Evolutionary conservation across 2,797 vertebrate genomes (phyloP).

Genomic region (Geotrypetes seraphini): DNA sequence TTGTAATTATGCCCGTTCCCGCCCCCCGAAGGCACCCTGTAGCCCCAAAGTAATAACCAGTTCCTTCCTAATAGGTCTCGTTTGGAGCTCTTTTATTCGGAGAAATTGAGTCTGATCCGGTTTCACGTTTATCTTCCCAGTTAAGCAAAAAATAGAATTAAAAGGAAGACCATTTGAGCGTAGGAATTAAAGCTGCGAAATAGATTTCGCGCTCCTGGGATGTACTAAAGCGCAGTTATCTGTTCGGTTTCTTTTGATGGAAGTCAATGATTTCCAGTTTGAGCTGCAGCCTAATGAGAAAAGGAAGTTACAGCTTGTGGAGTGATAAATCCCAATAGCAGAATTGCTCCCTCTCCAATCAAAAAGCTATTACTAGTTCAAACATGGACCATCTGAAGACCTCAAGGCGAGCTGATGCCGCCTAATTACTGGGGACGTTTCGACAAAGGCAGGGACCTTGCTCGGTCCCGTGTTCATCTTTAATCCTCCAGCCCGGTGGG

Average conservation of each 20-base stretch:
- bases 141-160: too few relatives aligned
- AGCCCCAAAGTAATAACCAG: conserved; percentile 52
- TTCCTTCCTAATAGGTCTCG: too few relatives aligned
- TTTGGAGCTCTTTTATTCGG: too few relatives aligned
- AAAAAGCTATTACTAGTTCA: conserved; percentile 31
- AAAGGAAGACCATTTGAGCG: too few relatives aligned
- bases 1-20: conserved; percentile 70
- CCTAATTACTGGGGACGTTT: conserved; percentile 14
- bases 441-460: too few relatives aligned
- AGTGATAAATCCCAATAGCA: conserved; percentile 43
- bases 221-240: too few relatives aligned
- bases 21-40: conserved; percentile 55
- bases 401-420: conserved; percentile 17
- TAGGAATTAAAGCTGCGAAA: too few relatives aligned
- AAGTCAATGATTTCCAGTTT: conserved; percentile 18
- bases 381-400: conserved; percentile 23
- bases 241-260: neutral
- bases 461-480: too few relatives aligned
- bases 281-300: conserved; percentile 5
- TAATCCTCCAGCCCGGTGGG: too few relatives aligned
- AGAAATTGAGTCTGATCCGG: too few relatives aligned
- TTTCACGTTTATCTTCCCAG: too few relatives aligned
- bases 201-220: too few relatives aligned
- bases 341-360: conserved; percentile 28
- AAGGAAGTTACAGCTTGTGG: conserved; percentile 50